A percentile compares a stretch with the other conserved stretches of the same genome.
These are phyloP conservation scores for Prunella fulvescens DNA, from an alignment of 2,113 vertebrate species.

Conservation along the genomic window DNA sequence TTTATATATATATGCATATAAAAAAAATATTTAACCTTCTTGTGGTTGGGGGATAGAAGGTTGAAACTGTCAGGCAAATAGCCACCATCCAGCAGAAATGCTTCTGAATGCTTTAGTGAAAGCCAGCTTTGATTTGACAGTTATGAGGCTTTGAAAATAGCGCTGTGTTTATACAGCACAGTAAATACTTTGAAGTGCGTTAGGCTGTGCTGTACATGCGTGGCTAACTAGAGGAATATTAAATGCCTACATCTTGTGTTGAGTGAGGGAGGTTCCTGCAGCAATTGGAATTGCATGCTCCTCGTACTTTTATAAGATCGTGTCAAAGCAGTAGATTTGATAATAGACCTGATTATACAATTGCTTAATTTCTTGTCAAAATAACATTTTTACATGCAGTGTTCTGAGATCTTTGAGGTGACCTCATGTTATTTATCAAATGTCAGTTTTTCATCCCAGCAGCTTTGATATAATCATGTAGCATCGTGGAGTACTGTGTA, in stretches of 20 bases:
- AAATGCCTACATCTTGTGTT: background rate
- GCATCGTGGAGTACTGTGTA: background rate
- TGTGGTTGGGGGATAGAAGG: background rate
- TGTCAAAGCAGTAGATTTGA: background rate
- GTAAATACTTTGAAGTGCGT: constrained; percentile 44
- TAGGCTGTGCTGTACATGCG: constrained; percentile 7
- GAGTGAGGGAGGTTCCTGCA: background rate
- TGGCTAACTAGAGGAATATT: constrained; percentile 49
- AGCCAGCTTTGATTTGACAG: constrained; percentile 58
- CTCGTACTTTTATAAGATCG: background rate
- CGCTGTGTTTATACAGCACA: constrained; percentile 18
- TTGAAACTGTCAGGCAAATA: constrained; percentile 47
- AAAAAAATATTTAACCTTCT: background rate
- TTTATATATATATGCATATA: background rate
- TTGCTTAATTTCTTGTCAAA: constrained; percentile 55
- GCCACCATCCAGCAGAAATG: constrained; percentile 33
- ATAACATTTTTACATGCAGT: background rate
- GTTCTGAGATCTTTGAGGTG: constrained; percentile 20
- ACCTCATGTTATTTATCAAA: constrained; percentile 43
- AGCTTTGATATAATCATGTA: constrained; percentile 36
- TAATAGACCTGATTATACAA: constrained; percentile 36
- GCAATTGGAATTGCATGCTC: background rate
- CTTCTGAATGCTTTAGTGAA: constrained; percentile 7
- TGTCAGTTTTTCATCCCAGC: constrained; percentile 20
- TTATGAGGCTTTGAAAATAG: constrained; percentile 40